Evolutionary conservation across 1,140 invertebrate genomes (phyloP), one percentile per base, ranked within the genome.

Genomic region (Atta colombica): DNA sequence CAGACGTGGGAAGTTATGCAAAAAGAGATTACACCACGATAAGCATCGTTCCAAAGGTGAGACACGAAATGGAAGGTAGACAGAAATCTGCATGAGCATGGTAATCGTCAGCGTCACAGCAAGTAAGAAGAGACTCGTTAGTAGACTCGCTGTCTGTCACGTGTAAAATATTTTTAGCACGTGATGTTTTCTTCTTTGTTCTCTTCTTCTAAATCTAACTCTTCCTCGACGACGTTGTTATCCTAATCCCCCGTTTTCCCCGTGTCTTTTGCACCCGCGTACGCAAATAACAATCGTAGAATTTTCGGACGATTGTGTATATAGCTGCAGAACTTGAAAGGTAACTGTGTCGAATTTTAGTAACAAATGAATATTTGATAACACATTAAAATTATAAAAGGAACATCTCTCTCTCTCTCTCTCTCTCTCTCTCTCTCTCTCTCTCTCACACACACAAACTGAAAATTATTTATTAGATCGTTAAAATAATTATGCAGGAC

Each of bases 1-100:
- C 72, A 85, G 72, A 89, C 92, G 92, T 91, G 88, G 91, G 90
- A 93, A 91, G 88, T 92, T 92, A 90, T 89, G 90, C 91, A 89
- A 90, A 91, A 92, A 93, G 87, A 87, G 60, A 86, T 84, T 51
- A 51, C 71, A 45, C 45, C 25, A 65, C 63, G 82, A 85, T 86
- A 90, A 87, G 78, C 65, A 18, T 61, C 55, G 61, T 61, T 68
- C 2, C 65, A 21, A 39, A 78, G 58, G 18, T 14, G 65, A 84
- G 60, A 60, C 25, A 51, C 71, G 53, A 84, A 84, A 84, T 49
- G 63, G 21, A 71, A 60, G 55, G 49, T 28, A 31, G 55, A 53
- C 28, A 55, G 81, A 16, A 75, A 63, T 68, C 74, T 74, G 65
- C 51, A 58, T 21, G 49, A 18, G 58, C 65, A 60, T 69, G 60